Evolutionary conservation across 2,797 vertebrate species (phyloP), one percentile per base, ranked within the genome.

Genomic region (Geotrypetes seraphini): DNA sequence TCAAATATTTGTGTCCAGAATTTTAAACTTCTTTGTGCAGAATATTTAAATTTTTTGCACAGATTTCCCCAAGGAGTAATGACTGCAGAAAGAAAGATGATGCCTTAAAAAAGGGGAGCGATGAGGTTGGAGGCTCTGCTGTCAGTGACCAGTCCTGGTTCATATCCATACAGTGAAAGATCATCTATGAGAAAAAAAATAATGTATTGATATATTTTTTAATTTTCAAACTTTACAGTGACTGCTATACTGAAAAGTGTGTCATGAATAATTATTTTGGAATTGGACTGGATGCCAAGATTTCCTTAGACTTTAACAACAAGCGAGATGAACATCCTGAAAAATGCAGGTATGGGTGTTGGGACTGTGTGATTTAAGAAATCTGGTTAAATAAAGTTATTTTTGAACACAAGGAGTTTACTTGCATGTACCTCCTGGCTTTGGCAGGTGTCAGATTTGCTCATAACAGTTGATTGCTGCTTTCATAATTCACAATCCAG

Each of bases 221-320:
- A 32, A 31, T 12, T 25, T n/a, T n/a, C 52, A 3, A 6, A 4
- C 26, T 45, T 10, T 34, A 11, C 56, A 96, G 92, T 43, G 90
- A 96, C 37, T 88, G 70, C 54, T 97, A 90, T 61, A 88, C 90
- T 0, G 95, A 98, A 73, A 96, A 92, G 33, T 97, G 94, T 41
- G 94, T 98, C 28, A 98, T 98, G 94, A 98, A 98, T 66, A 98
- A 98, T 62, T 98, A 98, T 50, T 97, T 98, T 26, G 94, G 94
- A 36, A 98, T 98, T 6, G 94, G 94, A 31, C 71, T 97, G 53
- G 94, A 98, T 10, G 94, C 93, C 1, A 98, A 98, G 57, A 98
- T 98, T 59, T 92, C 92, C 39, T 79, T 98, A 72, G 94, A 98
- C 53, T 98, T 98, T 59, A 98, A 98, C 74, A 96, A 93, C 75